Evolutionary conservation across 2,113 vertebrate species (phyloP).

Genomic region (Psilopsiagon aymara): DNA sequence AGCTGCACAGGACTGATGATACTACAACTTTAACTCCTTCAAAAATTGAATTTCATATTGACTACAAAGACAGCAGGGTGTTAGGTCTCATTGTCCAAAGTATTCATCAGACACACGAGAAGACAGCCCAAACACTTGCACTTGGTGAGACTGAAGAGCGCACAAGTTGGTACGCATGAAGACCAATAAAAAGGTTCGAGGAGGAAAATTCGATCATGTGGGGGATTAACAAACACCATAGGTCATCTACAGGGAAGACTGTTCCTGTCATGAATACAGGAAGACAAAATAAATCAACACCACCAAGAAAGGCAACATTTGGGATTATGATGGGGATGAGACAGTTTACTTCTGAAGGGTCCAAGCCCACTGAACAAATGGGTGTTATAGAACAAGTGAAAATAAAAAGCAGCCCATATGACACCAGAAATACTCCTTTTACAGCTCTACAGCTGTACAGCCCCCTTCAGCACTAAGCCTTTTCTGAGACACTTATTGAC

Average conservation of each 20-base stretch:
- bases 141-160: background rate
- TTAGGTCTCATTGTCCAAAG: background rate
- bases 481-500: background rate
- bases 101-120: background rate
- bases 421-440: background rate
- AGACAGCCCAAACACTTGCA: background rate
- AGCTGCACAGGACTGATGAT: background rate
- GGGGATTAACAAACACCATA: background rate
- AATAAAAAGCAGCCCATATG: rapidly evolving
- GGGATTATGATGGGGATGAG: background rate
- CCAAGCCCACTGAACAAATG: background rate
- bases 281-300: background rate
- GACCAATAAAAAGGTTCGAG: background rate
- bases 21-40: background rate
- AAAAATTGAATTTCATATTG: background rate
- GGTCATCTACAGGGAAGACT: background rate
- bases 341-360: background rate
- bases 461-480: background rate
- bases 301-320: background rate
- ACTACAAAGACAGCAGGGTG: background rate
- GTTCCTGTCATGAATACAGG: background rate
- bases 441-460: no score
- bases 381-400: background rate
- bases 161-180: background rate
- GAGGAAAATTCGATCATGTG: background rate